Evolutionary conservation across 2,797 vertebrate species (phyloP).

Genomic region (Gadopsis bispinosus): DNA sequence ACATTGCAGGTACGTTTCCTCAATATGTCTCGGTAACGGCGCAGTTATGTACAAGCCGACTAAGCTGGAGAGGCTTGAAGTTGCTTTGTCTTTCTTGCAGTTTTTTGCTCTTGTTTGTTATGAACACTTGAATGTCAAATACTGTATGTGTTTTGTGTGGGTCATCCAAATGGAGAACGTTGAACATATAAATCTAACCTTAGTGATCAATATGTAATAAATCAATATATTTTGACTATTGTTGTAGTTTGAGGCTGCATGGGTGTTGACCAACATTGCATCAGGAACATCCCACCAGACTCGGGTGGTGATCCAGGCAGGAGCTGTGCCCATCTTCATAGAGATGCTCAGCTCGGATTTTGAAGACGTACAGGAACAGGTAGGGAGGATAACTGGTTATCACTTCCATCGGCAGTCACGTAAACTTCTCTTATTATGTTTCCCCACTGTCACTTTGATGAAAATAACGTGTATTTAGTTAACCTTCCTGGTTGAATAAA

Average conservation of each 20-base stretch:
- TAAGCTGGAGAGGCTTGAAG: background rate
- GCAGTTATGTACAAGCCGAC: conserved; percentile 4
- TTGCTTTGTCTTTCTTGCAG: background rate
- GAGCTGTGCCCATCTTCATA: conserved; percentile 97
- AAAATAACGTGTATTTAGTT: conserved; percentile 1
- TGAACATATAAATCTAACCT: background rate
- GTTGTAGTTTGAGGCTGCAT: conserved; percentile 94
- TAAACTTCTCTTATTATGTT: background rate
- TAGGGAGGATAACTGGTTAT: conserved; percentile 66
- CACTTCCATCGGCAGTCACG: background rate
- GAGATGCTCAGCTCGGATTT: conserved; percentile 95
- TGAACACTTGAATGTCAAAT: background rate
- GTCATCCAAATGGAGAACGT: background rate
- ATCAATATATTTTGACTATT: conserved; percentile 4
- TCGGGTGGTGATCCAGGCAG: conserved; percentile 95
- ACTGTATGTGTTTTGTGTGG: background rate
- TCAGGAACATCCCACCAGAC: conserved; percentile 97
- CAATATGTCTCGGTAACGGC: background rate
- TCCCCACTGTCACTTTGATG: background rate
- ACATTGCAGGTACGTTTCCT: conserved; percentile 90
- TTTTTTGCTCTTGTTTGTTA: background rate
- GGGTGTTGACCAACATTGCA: conserved; percentile 98
- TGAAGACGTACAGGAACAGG: conserved; percentile 98
- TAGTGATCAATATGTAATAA: background rate
- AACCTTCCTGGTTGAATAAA: background rate